Evolutionary conservation across 2,888 invertebrate species (phyloP).

Genomic region (Hydrotaea cyrtoneurina): DNA sequence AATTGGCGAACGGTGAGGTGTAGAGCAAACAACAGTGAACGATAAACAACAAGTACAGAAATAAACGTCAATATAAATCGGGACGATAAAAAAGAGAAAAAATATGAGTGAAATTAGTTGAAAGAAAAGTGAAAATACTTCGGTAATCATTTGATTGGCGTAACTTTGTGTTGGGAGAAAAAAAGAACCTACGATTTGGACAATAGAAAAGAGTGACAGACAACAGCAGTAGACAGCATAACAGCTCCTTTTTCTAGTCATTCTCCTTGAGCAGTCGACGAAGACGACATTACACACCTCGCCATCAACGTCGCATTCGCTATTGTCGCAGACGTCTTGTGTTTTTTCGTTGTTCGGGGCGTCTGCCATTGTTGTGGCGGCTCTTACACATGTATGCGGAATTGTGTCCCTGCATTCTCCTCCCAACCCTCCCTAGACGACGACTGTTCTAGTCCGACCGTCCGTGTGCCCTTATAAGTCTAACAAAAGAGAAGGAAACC

Average conservation of each 20-base stretch:
- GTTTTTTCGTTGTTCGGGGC: constrained; percentile 21
- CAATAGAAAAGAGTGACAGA: background rate
- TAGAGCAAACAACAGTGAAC: background rate
- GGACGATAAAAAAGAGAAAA: background rate
- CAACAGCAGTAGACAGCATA: background rate
- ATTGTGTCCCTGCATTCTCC: background rate
- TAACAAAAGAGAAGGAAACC: constrained; percentile 31
- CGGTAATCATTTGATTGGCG: background rate
- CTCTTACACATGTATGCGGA: constrained; percentile 25
- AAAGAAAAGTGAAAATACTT: background rate
- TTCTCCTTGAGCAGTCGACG: too few relatives aligned
- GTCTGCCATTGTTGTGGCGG: constrained; percentile 41
- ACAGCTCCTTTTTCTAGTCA: constrained; percentile 54
- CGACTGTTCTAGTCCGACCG: background rate
- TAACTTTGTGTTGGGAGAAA: too few relatives aligned
- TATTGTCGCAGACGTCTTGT: background rate
- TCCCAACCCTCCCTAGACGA: background rate
- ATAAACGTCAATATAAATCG: background rate
- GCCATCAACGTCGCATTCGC: background rate
- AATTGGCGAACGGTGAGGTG: background rate
- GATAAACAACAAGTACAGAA: background rate
- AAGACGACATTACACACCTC: too few relatives aligned
- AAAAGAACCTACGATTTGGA: too few relatives aligned
- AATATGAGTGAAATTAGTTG: background rate
- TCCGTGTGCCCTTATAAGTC: constrained; percentile 53